phyloP scores from a whole-genome alignment of 2,113 vertebrate genomes.

The Aegotheles bennettii region DNA sequence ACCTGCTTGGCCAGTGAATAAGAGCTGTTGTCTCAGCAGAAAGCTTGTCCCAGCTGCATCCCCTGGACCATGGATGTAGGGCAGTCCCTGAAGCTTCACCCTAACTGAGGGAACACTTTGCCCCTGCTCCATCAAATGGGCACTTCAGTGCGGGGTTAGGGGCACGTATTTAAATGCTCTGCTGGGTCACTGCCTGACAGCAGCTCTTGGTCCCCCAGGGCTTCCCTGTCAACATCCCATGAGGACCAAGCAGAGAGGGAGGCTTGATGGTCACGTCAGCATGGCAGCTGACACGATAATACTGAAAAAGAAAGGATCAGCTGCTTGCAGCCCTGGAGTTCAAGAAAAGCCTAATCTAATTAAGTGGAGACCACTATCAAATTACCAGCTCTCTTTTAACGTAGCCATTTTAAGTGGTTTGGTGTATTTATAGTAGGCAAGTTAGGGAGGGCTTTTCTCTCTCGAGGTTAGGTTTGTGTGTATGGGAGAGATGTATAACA shows the following conservation, averaged over 20 bases:
- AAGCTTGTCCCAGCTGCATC: not conserved
- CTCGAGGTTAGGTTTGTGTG: not conserved
- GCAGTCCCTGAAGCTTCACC: not conserved
- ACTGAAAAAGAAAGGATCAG: not conserved
- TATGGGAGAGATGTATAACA: not conserved
- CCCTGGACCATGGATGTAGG: not conserved
- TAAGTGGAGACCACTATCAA: constrained; percentile 53
- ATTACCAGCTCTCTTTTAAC: constrained; percentile 49
- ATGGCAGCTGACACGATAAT: not conserved
- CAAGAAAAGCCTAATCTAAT: constrained; percentile 52
- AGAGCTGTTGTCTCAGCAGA: not conserved
- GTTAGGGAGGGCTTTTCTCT: constrained; percentile 11
- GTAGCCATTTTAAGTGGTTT: constrained; percentile 20
- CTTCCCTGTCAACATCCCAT: not conserved
- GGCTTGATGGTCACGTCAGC: not conserved
- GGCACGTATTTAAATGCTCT: not conserved
- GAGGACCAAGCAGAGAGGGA: not conserved
- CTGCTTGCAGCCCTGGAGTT: constrained; percentile 13
- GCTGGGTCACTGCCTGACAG: not conserved
- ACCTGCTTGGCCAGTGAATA: not conserved
- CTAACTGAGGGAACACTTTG: not conserved
- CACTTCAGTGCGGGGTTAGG: not conserved
- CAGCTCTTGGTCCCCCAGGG: not conserved
- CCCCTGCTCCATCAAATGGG: not conserved
- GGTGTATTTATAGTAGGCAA: constrained; percentile 38